Evolutionary conservation across 2,113 vertebrate genomes (phyloP).

Genomic region (Rhabdomys dilectus): DNA sequence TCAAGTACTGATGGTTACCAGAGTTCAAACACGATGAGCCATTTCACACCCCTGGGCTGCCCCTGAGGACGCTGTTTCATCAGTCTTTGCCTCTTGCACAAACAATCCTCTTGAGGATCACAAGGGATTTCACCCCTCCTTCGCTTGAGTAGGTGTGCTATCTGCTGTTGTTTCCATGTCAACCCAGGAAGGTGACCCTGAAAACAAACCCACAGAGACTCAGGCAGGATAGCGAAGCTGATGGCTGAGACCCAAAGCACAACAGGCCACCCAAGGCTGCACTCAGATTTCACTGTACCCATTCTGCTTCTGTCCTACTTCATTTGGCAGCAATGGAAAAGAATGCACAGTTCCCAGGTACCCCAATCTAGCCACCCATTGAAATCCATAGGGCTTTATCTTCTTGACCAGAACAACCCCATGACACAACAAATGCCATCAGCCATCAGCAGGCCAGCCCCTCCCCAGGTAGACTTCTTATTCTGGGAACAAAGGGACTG

Average conservation of each 20-base stretch:
- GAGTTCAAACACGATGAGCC: no score
- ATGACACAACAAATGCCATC: neutral
- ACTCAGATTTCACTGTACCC: neutral
- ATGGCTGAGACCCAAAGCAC: neutral
- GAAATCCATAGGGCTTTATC: neutral
- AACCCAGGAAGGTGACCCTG: neutral
- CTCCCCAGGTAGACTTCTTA: neutral
- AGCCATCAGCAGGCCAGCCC: neutral
- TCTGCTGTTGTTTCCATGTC: slow-evolving; percentile 22
- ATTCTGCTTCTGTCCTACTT: neutral
- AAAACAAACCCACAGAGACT: slow-evolving; percentile 28
- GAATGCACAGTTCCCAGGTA: neutral
- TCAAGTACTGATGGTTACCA: no score
- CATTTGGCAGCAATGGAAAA: neutral
- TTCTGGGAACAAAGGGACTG: neutral
- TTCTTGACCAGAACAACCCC: neutral
- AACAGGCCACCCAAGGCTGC: neutral
- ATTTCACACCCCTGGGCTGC: slow-evolving; percentile 72
- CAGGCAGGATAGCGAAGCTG: neutral
- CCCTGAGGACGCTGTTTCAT: slow-evolving; percentile 71
- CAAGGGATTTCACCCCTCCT: neutral
- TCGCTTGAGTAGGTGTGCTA: neutral
- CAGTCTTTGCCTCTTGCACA: slow-evolving; percentile 69
- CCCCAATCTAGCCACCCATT: neutral
- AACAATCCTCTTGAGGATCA: slow-evolving; percentile 65